phyloP scores from a whole-genome alignment of 2,888 invertebrate species.

The Leptodirus hochenwartii region DNA sequence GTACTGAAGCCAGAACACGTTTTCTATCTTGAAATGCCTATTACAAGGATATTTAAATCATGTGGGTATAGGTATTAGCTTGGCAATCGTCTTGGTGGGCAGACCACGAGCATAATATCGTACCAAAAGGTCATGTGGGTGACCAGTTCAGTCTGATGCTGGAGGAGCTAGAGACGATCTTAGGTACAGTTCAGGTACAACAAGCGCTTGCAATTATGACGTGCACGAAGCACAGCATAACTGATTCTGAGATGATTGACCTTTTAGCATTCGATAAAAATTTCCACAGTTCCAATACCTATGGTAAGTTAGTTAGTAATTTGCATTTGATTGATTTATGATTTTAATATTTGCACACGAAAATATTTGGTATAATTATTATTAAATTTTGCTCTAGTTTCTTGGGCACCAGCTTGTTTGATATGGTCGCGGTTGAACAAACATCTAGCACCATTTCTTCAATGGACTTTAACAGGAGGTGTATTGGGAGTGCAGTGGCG shows the following conservation, averaged over 20 bases:
- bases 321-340: conserved; percentile 2
- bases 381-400: conserved; percentile 28
- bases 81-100: conserved; percentile 43
- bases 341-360: not conserved
- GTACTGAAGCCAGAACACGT: too few species aligned
- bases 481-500: conserved; percentile 45
- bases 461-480: conserved; percentile 38
- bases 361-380: not conserved
- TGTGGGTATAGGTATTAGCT: conserved; percentile 36
- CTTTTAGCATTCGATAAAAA: conserved; percentile 42
- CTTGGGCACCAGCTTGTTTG: conserved; percentile 51
- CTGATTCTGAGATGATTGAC: conserved; percentile 65
- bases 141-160: conserved; percentile 49
- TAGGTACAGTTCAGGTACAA: conserved; percentile 45
- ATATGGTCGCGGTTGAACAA: conserved; percentile 49
- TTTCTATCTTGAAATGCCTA: too few species aligned
- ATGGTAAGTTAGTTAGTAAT: conserved; percentile 29
- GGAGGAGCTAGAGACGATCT: conserved; percentile 45
- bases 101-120: conserved; percentile 34
- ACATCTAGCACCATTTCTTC: conserved; percentile 45
- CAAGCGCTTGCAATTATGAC: conserved; percentile 53
- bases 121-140: conserved; percentile 33
- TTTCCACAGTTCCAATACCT: conserved; percentile 43
- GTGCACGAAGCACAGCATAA: conserved; percentile 58
- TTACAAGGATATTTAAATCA: too few species aligned